Evolutionary conservation across 2,888 invertebrate species (phyloP), one percentile per base, ranked within the genome.

Genomic region (Nemoura dubitans): DNA sequence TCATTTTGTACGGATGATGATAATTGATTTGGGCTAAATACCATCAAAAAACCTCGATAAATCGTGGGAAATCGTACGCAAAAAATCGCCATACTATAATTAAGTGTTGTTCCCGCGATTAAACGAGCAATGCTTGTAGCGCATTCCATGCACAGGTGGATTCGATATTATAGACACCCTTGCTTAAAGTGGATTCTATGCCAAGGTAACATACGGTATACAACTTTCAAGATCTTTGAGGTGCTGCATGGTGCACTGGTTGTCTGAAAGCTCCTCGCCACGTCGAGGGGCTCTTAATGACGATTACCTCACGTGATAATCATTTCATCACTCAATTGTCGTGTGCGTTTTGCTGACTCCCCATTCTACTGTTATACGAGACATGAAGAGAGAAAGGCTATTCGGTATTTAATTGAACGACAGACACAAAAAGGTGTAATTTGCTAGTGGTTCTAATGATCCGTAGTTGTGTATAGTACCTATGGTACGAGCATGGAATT

Each of bases 321-420:
- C 59, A 81, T 81, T 81, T 81, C 81, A 81, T 81, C 28, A 81
- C 81, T 81, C 30, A 30, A 81, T 81, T 81, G 81, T 81, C 81
- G 29, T 81, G 81, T 30, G 81, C 81, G n/a, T 28, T 78, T 28
- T 59, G 59, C 59, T 59, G 59, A 59, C 59, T 59, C 14, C 59
- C 59, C 59, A 14, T 21, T 59, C 59, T 59, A 59, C 59, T 59
- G 59, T 59, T 59, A 59, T 21, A 78, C 78, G 26, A 78, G 78
- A 78, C 27, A 76, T 10, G 28, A 28, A 27, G 78, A 78, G 78
- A 78, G 78, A 78, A 28, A 78, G 78, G 28, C 27, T 27, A 28
- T 27, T 27, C 28, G 81, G 28, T 29, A 78, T 78, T 78, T 78
- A 78, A 78, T 78, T 78, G 78, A 78, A 78, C 78, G 81, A 81